These are phyloP conservation scores for Chaetodon trifascialis DNA, from an alignment of 2,113 vertebrate genomes.

Conservation along the genomic window DNA sequence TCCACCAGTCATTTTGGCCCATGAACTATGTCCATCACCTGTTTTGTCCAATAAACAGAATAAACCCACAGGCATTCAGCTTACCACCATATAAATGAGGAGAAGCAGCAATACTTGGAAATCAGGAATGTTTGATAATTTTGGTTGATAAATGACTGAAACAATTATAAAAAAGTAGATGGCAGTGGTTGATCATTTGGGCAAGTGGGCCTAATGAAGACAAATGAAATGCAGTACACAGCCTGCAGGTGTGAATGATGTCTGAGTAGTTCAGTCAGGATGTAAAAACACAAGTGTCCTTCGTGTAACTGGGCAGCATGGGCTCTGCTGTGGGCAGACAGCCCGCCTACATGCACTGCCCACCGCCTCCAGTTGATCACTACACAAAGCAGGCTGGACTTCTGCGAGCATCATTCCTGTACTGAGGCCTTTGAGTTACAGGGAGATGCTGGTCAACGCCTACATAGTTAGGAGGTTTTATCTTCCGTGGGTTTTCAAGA, in stretches of 20 bases:
- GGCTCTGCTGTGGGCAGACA: not conserved
- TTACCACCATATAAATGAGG: not conserved
- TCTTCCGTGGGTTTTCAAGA: not conserved
- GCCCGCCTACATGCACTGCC: slow-evolving; percentile 31
- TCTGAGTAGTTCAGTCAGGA: not conserved
- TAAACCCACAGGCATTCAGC: not conserved
- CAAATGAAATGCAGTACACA: not conserved
- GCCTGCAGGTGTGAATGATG: not conserved
- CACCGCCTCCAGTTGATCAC: not conserved
- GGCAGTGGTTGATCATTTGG: too few species aligned
- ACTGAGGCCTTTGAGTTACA: slow-evolving; percentile 28
- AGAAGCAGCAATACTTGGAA: not conserved
- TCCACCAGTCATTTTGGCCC: not conserved
- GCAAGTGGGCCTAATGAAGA: not conserved
- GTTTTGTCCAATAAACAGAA: not conserved
- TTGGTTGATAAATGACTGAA: not conserved
- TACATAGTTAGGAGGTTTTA: slow-evolving; percentile 20
- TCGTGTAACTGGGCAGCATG: not conserved
- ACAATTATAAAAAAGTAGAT: not conserved
- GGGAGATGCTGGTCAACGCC: slow-evolving; percentile 24
- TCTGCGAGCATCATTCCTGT: slow-evolving; percentile 11
- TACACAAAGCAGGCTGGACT: slow-evolving; percentile 9
- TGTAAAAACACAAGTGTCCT: not conserved
- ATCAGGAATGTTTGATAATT: not conserved
- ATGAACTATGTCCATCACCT: not conserved